phyloP scores from a whole-genome alignment of 2,797 vertebrate genomes.

The Saxicola maurus region DNA sequence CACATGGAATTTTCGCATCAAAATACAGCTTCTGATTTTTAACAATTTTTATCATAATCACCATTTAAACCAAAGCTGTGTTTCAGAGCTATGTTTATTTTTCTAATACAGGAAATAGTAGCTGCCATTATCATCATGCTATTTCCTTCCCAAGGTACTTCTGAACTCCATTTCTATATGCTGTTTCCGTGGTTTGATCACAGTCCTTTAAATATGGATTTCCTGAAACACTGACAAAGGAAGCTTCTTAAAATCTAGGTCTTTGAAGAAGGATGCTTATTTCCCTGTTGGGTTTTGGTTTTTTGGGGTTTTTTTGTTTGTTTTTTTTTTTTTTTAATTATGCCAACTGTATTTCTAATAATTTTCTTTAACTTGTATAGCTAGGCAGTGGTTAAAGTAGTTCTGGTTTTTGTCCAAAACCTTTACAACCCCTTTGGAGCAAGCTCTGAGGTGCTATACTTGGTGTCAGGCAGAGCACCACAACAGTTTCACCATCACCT shows the following conservation, averaged over 20 bases:
- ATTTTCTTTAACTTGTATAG: background rate
- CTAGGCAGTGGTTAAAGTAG: background rate
- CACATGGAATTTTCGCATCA: background rate
- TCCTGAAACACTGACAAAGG: slow-evolving; percentile 51
- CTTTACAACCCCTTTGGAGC: background rate
- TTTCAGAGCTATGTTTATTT: slow-evolving; percentile 53
- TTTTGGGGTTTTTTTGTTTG: too few relatives aligned
- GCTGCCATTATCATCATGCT: slow-evolving; percentile 55
- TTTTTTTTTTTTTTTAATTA: background rate
- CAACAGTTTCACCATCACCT: background rate
- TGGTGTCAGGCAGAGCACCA: background rate
- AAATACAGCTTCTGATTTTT: slow-evolving; percentile 7
- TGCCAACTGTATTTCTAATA: background rate
- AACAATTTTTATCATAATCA: slow-evolving; percentile 19
- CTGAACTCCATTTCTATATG: background rate
- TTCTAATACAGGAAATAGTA: slow-evolving; percentile 65
- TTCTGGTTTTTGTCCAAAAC: background rate
- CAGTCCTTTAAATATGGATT: slow-evolving; percentile 29
- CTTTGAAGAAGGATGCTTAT: background rate
- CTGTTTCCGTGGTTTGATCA: slow-evolving; percentile 21
- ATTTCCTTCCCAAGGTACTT: slow-evolving; percentile 59
- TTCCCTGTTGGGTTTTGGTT: background rate
- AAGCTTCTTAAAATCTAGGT: slow-evolving; percentile 10
- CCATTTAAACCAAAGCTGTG: slow-evolving; percentile 3
- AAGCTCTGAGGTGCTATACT: background rate